Base-by-base conservation (phyloP, 2,797 vertebrate species). In the Distichodus sexfasciatus region DNA sequence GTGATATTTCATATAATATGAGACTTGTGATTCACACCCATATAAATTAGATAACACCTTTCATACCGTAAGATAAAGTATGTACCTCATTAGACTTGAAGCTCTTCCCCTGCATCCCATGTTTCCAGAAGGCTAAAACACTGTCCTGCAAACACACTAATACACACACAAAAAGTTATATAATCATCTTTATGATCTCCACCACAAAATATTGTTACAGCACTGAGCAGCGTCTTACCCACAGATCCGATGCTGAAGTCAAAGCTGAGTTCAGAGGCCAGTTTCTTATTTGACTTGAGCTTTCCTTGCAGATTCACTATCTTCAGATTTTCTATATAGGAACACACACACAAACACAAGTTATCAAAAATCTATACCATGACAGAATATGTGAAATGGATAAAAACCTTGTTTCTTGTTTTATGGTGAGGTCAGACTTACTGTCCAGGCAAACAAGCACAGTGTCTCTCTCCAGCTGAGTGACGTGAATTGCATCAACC, bases 41-140 rank as follows among this genome's bases (percentile, higher is more conserved):
- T n/a, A n/a, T n/a, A n/a, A n/a, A n/a, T n/a, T n/a, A n/a, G n/a
- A n/a, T n/a, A n/a, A 5, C 6, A 21, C 14, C 11, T 36, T 6
- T 36, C 2, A 7, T 2, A 10, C n/a, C 31, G 26, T 31, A 35
- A 26, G 9, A n/a, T 23, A 28, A 11, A 61, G 35, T 4, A 58
- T 85, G 86, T 86, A 98, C 97, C 89, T 99, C 97, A 63, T 98
- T 96, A 24, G 96, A 98, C 82, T 94, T 98, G 86, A 99, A 98
- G 91, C 94, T 99, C 81, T 98, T 98, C 44, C 97, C 97, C 84
- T 99, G 97, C 97, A 99, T 99, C 47, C 97, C 97, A 0, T 99
- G 96, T 53, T 97, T 98, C 97, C 97, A 99, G 90, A 99, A 99
- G 83, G 96, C 96, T 82, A 99, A 80, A 53, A 99, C 96, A 4